Base-by-base conservation (phyloP, 2,888 invertebrate genomes). In the Philereme vetulata region DNA sequence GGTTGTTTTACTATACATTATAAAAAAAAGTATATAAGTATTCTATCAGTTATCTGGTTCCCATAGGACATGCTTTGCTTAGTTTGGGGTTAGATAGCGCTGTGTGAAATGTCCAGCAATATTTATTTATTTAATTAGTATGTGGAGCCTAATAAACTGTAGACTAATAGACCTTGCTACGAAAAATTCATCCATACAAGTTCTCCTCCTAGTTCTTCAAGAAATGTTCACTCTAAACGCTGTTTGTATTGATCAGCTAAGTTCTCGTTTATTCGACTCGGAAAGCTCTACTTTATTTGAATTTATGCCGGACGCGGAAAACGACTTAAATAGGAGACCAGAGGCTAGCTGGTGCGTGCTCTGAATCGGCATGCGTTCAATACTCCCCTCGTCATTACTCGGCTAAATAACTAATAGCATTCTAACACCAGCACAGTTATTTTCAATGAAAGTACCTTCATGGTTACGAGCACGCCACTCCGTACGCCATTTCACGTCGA, bases 351-450 rank as follows among this genome's bases (percentile, higher is more conserved):
- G 53, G 56, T 60, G 84, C 88, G 90, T 89, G 88, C 83, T 80
- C 79, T 64, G 90, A 88, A 88, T 90, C 81, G 83, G 80, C 80
- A 84, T 84, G 82, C 77, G 80, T 83, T 88, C 86, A 89, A 89
- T 90, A 88, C 83, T 75, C 78, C 84, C 87, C 85, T 85, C 81
- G 87, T 89, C 86, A 87, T 90, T 89, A 89, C 79, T 78, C 77
- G 75, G 75, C 82, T 85, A 85, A 87, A 86, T 88, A 86, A 87
- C 85, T 86, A 85, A 89, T 85, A 84, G 82, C 78, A 74, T 77
- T 75, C 82, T 62, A 62, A 62, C 80, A 82, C 70, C 72, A 74
- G 76, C 79, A 78, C 84, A 79, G 83, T 85, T 85, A 64, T 56
- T 64, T 60, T 64, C 64, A 60, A 66, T 58, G 62, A 60, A 60